A percentile compares a stretch with the other conserved stretches of the same genome.
Conservation (phyloP, 2,113 vertebrate genomes). For the Paratilapia polleni region DNA sequence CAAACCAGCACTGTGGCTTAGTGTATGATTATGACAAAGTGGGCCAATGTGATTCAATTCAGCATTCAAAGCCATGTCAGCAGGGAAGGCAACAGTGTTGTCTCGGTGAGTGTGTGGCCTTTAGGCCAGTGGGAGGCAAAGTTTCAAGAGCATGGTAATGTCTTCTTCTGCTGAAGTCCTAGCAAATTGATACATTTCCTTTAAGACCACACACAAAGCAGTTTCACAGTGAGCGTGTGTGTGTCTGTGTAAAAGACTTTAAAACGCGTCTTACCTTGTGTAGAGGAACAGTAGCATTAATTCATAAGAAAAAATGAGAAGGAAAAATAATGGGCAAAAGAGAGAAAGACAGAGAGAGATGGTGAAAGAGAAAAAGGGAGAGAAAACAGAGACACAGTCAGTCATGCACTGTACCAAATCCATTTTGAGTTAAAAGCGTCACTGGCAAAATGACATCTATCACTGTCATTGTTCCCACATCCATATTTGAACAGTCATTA, state of each 20-base stretch:
- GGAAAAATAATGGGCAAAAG: not conserved
- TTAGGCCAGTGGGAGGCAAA: constrained; percentile 4
- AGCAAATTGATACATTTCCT: not conserved
- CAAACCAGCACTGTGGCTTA: constrained; percentile 28
- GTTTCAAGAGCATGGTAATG: not conserved
- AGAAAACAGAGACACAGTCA: constrained; percentile 59
- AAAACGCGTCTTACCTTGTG: constrained; percentile 64
- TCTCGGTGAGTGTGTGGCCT: constrained; percentile 11
- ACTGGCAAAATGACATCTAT: constrained; percentile 69
- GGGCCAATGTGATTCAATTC: constrained; percentile 58
- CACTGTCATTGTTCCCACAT: constrained; percentile 65
- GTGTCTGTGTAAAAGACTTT: not conserved
- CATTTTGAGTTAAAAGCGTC: constrained; percentile 63
- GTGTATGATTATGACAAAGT: constrained; percentile 67
- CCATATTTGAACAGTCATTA: constrained; percentile 69
- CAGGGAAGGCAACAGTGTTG: constrained; percentile 24
- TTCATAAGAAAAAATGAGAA: not conserved
- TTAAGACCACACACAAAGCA: not conserved
- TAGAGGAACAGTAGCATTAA: constrained; percentile 17
- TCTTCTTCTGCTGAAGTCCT: not conserved
- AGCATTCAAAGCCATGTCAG: constrained; percentile 45
- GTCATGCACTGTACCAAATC: constrained; percentile 48
- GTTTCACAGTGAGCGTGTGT: not conserved
- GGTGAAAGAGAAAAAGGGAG: constrained; percentile 3
- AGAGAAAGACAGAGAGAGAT: constrained; percentile 8